These are phyloP conservation scores for Drosophila parabipectinata DNA, from an alignment of 1,140 invertebrate genomes.

Conservation along the genomic window DNA sequence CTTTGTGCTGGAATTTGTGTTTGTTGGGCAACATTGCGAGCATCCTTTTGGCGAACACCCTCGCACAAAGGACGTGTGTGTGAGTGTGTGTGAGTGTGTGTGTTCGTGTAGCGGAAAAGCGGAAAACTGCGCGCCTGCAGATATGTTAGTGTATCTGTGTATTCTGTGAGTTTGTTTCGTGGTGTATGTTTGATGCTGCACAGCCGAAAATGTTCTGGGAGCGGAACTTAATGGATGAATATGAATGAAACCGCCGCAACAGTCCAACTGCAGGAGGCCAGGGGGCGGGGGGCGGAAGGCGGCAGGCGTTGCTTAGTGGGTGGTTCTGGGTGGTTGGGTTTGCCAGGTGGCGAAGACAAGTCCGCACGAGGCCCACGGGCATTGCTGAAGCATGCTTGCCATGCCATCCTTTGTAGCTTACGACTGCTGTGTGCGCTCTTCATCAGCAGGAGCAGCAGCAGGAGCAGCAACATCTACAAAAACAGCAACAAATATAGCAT, in stretches of 20 bases:
- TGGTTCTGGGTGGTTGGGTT: slow-evolving; percentile 2
- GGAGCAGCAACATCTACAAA: slow-evolving; percentile 15
- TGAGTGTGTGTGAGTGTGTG: slow-evolving; percentile 35
- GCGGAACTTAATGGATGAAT: slow-evolving; percentile 72
- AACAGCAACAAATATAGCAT: slow-evolving; percentile 46
- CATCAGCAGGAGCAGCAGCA: slow-evolving; percentile 55
- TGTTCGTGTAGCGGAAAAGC: slow-evolving; percentile 48
- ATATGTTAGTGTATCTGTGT: slow-evolving; percentile 44
- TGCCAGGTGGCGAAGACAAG: slow-evolving; percentile 30
- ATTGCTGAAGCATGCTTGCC: slow-evolving; percentile 76
- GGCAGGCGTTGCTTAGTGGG: slow-evolving; percentile 2
- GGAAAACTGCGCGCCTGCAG: slow-evolving; percentile 42
- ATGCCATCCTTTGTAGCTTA: slow-evolving; percentile 52
- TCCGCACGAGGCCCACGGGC: slow-evolving; percentile 62
- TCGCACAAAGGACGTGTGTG: slow-evolving; percentile 64
- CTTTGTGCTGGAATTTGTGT: slow-evolving; percentile 79
- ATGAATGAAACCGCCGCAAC: slow-evolving; percentile 76
- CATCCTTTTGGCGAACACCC: slow-evolving; percentile 74
- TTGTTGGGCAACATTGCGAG: slow-evolving; percentile 78
- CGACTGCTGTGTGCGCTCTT: slow-evolving; percentile 73
- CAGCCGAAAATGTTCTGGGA: slow-evolving; percentile 64
- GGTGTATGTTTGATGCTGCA: slow-evolving; percentile 32
- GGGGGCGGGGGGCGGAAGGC: neutral
- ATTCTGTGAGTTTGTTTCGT: slow-evolving; percentile 23
- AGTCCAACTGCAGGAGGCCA: slow-evolving; percentile 49